Conservation (phyloP, 64 coral and sea anemone species). For the Dendrophyllia cribrosa region DNA sequence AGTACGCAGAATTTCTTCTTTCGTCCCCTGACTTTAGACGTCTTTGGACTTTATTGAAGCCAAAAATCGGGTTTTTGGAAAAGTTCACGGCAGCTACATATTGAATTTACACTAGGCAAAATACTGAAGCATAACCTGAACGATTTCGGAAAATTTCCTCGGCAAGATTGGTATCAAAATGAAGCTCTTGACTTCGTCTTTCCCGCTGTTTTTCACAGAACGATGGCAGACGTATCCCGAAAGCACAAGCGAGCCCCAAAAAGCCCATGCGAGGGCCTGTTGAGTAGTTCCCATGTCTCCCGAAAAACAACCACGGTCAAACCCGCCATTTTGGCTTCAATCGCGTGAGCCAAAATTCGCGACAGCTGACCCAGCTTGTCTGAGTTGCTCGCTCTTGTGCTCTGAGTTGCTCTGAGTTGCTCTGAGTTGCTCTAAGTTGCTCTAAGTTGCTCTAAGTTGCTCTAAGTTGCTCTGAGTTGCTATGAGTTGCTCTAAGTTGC, state of each 20-base stretch:
- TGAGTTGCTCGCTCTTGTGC: too few relatives aligned
- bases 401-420: too few relatives aligned
- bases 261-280: conserved; percentile 29
- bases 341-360: conserved; percentile 53
- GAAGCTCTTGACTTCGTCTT: conserved; percentile 64
- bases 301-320: conserved; percentile 64
- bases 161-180: conserved; percentile 57
- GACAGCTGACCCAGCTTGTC: conserved; percentile 53
- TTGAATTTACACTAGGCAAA: neutral
- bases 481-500: too few relatives aligned
- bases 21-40: conserved; percentile 5
- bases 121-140: neutral
- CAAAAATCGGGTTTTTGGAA: conserved; percentile 30
- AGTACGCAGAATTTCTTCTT: conserved; percentile 25
- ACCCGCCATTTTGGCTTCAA: conserved; percentile 61
- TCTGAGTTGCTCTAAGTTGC: too few relatives aligned
- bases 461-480: too few relatives aligned
- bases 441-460: too few relatives aligned
- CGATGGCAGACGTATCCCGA: conserved; percentile 36
- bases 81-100: conserved; percentile 24
- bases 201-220: conserved; percentile 44
- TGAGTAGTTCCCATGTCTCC: conserved; percentile 65
- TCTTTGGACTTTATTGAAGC: conserved; percentile 60
- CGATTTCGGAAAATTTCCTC: conserved; percentile 52
- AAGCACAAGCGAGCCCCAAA: conserved; percentile 45